A percentile compares a stretch with the other conserved stretches of the same genome.
Evolutionary conservation across 1,140 invertebrate genomes (phyloP).

Genomic region (Heliothis subflexa): DNA sequence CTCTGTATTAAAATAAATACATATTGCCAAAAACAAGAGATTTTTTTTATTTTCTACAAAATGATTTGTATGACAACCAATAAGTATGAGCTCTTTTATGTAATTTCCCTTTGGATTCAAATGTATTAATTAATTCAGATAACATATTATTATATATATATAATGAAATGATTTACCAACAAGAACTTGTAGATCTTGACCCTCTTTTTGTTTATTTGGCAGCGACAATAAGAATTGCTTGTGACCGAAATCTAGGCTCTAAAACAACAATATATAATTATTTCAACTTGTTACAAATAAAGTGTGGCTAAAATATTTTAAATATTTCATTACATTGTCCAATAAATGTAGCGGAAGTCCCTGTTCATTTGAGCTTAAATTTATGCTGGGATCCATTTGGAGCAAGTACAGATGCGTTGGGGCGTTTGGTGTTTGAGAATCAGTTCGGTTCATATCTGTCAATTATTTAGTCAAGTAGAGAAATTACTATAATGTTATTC

Average conservation of each 20-base stretch:
- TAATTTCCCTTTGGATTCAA: too few relatives aligned
- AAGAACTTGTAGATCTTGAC: conserved; percentile 18
- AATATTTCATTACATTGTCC: conserved; percentile 36
- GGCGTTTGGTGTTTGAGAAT: background rate
- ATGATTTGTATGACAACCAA: too few relatives aligned
- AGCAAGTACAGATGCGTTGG: conserved; percentile 37
- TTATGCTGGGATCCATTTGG: conserved; percentile 35
- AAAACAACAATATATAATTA: conserved; percentile 1
- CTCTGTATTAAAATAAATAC: too few relatives aligned
- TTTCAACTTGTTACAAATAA: background rate
- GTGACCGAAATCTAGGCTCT: conserved; percentile 12
- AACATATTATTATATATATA: background rate
- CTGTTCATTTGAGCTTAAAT: conserved; percentile 35
- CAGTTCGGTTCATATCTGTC: conserved; percentile 5
- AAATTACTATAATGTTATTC: too few relatives aligned
- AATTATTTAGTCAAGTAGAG: background rate
- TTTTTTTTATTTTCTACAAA: too few relatives aligned
- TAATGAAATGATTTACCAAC: conserved; percentile 4
- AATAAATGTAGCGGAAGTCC: conserved; percentile 41
- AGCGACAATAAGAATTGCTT: conserved; percentile 20
- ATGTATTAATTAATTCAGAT: too few relatives aligned
- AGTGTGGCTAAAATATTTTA: too few relatives aligned
- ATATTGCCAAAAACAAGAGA: too few relatives aligned
- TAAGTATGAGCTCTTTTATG: too few relatives aligned
- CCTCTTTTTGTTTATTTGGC: background rate